Evolutionary conservation across 2,888 invertebrate species (phyloP).

Genomic region (Pheosia tremula): DNA sequence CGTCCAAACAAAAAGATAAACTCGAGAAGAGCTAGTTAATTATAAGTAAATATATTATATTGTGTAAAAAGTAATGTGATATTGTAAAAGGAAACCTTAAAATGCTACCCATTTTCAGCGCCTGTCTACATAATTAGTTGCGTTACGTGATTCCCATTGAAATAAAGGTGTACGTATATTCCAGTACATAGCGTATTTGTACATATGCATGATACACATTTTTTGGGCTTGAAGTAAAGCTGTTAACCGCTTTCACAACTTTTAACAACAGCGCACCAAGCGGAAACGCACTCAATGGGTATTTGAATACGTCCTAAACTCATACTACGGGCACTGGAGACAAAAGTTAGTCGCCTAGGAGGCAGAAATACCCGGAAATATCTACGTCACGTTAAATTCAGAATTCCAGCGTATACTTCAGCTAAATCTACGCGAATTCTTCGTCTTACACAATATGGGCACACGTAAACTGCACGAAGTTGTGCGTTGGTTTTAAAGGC

Average conservation of each 20-base stretch:
- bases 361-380: conserved; percentile 19
- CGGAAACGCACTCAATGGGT: too few species aligned
- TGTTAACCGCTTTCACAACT: conserved; percentile 33
- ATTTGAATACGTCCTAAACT: too few species aligned
- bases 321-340: conserved; percentile 18
- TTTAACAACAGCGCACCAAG: conserved; percentile 30
- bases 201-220: conserved; percentile 18
- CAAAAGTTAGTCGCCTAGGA: conserved; percentile 21
- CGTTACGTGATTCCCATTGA: conserved; percentile 7
- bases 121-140: background rate
- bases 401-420: background rate
- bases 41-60: background rate
- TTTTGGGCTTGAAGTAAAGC: conserved; percentile 12
- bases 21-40: background rate
- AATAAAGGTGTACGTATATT: conserved; percentile 7
- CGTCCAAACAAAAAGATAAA: too few species aligned
- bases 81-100: conserved; percentile 12
- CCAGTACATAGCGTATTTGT: conserved; percentile 3
- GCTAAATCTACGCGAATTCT: conserved; percentile 1
- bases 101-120: background rate
- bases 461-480: background rate
- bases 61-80: conserved; percentile 16
- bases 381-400: conserved; percentile 16
- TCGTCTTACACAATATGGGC: background rate
- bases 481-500: background rate